phyloP scores from a whole-genome alignment of 2,888 invertebrate genomes.

The Heliconius charithonia region DNA sequence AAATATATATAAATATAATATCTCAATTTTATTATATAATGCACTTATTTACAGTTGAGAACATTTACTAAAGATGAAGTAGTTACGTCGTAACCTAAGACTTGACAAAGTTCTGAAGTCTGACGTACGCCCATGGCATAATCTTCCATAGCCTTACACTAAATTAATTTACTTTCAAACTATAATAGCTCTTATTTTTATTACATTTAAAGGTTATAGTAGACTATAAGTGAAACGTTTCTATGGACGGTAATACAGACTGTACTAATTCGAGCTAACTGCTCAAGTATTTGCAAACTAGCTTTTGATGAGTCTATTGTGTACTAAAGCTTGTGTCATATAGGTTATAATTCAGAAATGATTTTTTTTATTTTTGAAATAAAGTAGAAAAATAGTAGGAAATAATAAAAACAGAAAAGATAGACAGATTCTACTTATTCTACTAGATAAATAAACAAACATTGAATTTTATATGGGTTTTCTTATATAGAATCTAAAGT shows the following conservation, averaged over 20 bases:
- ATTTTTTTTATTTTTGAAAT: neutral
- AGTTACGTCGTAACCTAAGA: slow-evolving; percentile 49
- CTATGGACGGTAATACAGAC: slow-evolving; percentile 35
- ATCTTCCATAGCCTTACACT: slow-evolving; percentile 22
- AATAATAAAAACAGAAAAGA: neutral
- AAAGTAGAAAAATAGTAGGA: neutral
- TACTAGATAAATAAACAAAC: neutral
- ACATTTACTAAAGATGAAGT: slow-evolving; percentile 3
- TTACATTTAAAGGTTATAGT: neutral
- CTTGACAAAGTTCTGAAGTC: slow-evolving; percentile 52
- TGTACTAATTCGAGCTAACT: slow-evolving; percentile 60
- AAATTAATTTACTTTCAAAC: neutral
- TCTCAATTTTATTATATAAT: neutral
- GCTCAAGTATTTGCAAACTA: slow-evolving; percentile 69
- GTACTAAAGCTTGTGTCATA: slow-evolving; percentile 18
- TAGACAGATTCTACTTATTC: too few species aligned
- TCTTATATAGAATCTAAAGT: neutral
- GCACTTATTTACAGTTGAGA: slow-evolving; percentile 11
- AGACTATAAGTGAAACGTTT: neutral
- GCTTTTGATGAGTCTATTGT: slow-evolving; percentile 63
- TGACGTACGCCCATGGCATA: slow-evolving; percentile 44
- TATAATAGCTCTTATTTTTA: slow-evolving; percentile 11
- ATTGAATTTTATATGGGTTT: too few species aligned
- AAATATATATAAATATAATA: neutral
- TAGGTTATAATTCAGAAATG: neutral